Base-by-base conservation (phyloP, 2,888 invertebrate species). In the Mechanitis mazaeus region DNA sequence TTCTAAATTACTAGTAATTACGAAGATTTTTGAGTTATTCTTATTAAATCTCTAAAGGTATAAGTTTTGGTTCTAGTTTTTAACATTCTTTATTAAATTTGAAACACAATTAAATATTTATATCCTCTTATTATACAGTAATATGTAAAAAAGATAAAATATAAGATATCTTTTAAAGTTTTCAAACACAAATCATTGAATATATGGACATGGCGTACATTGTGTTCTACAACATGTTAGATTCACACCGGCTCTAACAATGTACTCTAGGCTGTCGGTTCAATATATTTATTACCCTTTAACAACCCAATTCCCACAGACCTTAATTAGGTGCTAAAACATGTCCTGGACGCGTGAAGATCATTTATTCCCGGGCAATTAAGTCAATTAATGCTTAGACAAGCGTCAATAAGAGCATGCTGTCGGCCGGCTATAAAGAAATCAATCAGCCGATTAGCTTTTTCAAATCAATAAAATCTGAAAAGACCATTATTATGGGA, bases 381-480 rank as follows among this genome's bases (percentile, higher is more conserved):
- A 84, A 78, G 76, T 80, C 82, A 81, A 86, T 88, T 86, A 84
- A 84, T 81, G 76, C 75, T 75, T 79, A 82, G 82, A 84, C 81
- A 83, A 86, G 81, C 82, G 70, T 81, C 80, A 79, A 86, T 83
- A 83, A 78, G 83, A 78, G 82, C 81, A 83, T 81, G 77, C 78
- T 78, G 75, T 79, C 79, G 77, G 78, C 72, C 71, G 77, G 85
- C 88, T 86, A 87, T 90, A 90, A 89, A 88, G 87, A 87, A 89
- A 90, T 90, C 89, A 89, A 90, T 90, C 88, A 87, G 82, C 73
- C 80, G 80, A 87, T 88, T 88, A 87, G 86, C 81, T 89, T 88
- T 89, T 87, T 85, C 87, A 83, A 89, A 88, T 89, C 88, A 88
- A 89, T 90, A 89, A 89, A 89, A 87, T 84, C 81, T 81, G 79